Base-by-base conservation (phyloP, 1,140 invertebrate genomes). In the Drosophila rufa region DNA sequence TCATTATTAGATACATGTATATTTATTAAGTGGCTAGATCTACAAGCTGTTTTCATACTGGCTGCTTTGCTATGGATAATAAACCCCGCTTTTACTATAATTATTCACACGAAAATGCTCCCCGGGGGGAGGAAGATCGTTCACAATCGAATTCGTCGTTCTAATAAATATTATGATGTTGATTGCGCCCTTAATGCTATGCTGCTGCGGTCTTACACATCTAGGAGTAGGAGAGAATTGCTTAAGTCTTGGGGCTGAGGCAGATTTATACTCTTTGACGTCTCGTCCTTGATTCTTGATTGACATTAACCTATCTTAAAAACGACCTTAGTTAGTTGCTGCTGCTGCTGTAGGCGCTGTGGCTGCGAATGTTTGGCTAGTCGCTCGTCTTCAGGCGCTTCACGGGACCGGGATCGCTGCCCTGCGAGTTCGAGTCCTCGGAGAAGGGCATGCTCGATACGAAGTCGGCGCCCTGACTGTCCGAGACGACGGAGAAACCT, bases 401-500 rank as follows among this genome's bases (percentile, higher is more conserved):
- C 12, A 96, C 94, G 15, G 94, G 94, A 42, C 95, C 95, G 19
- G 53, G 53, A 36, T 97, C 97, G 92, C 96, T 97, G 76, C 96
- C 96, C 93, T 97, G 96, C 0, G 97, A 97, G 93, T 97, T 98
- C 6, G 97, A 97, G 90, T 98, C 97, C 93, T 98, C 97, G 0
- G 97, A 97, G 93, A 97, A 97, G 74, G 96, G 96, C 94, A 97
- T 94, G 45, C 96, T 95, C 25, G 96, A 96, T 17, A 96, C 96
- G 83, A 97, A 97, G 73, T 97, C 97, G 42, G 96, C 97, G 7
- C 96, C 97, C 93, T 97, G 97, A 15, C 97, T 97, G 93, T 98
- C 97, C 93, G 97, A 97, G 1, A 97, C 96, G 62, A 97, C 96
- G 22, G 97, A 98, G 93, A 98, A 98, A 95, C 96, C 96, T 97